A percentile compares a stretch with the other conserved stretches of the same genome.
phyloP scores from a whole-genome alignment of 2,113 vertebrate species.

The Chaetura pelagica region DNA sequence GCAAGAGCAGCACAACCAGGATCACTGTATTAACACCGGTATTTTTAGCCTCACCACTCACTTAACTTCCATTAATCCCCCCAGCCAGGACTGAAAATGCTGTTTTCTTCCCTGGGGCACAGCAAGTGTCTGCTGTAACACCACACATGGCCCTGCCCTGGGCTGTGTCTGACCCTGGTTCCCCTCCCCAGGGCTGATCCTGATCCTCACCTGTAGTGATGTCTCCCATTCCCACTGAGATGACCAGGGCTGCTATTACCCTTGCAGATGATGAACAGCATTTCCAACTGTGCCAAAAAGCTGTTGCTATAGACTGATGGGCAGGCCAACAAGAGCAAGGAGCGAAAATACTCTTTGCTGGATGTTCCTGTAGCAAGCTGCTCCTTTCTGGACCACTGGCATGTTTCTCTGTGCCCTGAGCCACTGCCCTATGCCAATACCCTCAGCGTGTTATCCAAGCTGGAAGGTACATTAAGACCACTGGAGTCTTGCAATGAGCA shows the following conservation, averaged over 20 bases:
- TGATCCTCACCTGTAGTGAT: fast-evolving
- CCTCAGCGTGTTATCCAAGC: not conserved
- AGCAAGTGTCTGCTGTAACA: not conserved
- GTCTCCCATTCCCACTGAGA: not conserved
- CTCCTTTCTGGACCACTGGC: not conserved
- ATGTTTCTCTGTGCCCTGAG: not conserved
- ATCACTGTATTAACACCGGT: not conserved
- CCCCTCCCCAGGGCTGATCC: not conserved
- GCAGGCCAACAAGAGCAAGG: not conserved
- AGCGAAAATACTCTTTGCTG: not conserved
- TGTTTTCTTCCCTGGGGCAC: not conserved
- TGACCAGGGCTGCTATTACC: not conserved
- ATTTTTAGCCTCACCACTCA: constrained; percentile 3
- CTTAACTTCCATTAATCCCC: not conserved
- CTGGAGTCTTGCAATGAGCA: not conserved
- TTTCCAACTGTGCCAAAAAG: not conserved
- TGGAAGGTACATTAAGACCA: not conserved
- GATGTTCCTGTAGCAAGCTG: not conserved
- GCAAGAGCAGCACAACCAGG: not conserved
- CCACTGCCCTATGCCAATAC: too few species aligned
- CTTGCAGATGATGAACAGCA: not conserved
- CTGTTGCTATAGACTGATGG: not conserved
- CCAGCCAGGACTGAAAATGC: not conserved
- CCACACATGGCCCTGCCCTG: not conserved
- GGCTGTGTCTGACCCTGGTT: not conserved